These are phyloP conservation scores for Eurytemora carolleeae DNA, from an alignment of 1,140 invertebrate genomes.

Conservation along the genomic window DNA sequence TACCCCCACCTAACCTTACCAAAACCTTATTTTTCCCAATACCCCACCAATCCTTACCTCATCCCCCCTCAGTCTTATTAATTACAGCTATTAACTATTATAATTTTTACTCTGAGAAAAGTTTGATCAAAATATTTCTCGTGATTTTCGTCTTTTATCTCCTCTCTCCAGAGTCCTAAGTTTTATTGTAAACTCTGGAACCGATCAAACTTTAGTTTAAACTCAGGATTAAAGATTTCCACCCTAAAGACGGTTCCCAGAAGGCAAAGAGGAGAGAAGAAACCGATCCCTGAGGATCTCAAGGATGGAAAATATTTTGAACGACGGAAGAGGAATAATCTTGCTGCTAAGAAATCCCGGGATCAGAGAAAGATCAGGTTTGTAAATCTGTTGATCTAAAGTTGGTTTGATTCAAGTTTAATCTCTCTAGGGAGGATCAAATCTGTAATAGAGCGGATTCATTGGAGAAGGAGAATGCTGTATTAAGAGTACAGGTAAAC, in stretches of 20 bases:
- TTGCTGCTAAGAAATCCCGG: slow-evolving; percentile 41
- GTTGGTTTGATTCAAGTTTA: background rate
- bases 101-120: too few relatives aligned
- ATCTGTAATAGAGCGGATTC: background rate
- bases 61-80: too few relatives aligned
- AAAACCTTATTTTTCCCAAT: too few relatives aligned
- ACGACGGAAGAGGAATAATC: slow-evolving; percentile 58
- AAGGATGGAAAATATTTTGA: slow-evolving; percentile 78
- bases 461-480: background rate
- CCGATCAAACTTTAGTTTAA: too few relatives aligned
- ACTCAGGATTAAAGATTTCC: too few relatives aligned
- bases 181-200: too few relatives aligned
- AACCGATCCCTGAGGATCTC: slow-evolving; percentile 58
- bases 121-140: too few relatives aligned
- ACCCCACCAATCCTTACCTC: too few relatives aligned
- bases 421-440: background rate
- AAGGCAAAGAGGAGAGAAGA: slow-evolving; percentile 55
- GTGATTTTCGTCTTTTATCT: too few relatives aligned
- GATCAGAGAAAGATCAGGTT: slow-evolving; percentile 24
- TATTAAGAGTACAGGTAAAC: background rate
- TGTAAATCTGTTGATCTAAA: background rate
- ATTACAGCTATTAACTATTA: too few relatives aligned
- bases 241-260: background rate
- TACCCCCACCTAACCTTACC: too few relatives aligned
- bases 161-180: too few relatives aligned